These are phyloP conservation scores for Delichon dasypus DNA, from an alignment of 2,797 vertebrate species.

Conservation along the genomic window DNA sequence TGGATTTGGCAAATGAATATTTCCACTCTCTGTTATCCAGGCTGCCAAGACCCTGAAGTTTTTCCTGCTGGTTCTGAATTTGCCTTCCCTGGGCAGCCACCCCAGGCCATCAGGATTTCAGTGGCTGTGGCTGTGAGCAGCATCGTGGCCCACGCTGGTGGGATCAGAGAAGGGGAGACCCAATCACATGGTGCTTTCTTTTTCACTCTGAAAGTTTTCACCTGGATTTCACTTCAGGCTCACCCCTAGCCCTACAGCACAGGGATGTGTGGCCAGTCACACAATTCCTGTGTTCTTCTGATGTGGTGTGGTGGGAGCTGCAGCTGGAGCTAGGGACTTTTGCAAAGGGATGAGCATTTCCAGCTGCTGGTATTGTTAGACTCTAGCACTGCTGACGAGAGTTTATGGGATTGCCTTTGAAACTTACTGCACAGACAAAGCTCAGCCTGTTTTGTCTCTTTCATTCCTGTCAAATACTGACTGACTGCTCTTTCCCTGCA, in stretches of 20 bases:
- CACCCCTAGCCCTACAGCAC: not conserved
- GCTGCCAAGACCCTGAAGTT: not conserved
- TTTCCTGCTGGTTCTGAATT: not conserved
- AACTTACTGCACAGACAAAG: not conserved
- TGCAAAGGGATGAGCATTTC: not conserved
- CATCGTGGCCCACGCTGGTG: accelerated
- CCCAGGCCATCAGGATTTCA: not conserved
- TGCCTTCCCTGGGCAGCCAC: not conserved
- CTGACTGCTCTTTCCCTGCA: not conserved
- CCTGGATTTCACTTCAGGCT: not conserved
- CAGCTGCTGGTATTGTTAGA: not conserved
- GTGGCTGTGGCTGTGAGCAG: not conserved
- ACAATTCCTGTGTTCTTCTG: not conserved
- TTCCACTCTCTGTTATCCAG: not conserved
- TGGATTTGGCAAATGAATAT: not conserved
- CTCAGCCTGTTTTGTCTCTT: not conserved
- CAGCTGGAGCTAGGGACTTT: not conserved
- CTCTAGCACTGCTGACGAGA: not conserved
- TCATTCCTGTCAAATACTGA: not conserved
- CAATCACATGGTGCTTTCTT: accelerated
- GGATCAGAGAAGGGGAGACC: not conserved
- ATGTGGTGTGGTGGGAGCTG: not conserved
- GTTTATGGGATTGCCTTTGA: not conserved
- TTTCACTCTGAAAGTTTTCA: not conserved
- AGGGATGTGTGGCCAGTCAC: not conserved